These are phyloP conservation scores for Aplidium turbinatum DNA, from an alignment of 23 tunicate species.

Conservation along the genomic window DNA sequence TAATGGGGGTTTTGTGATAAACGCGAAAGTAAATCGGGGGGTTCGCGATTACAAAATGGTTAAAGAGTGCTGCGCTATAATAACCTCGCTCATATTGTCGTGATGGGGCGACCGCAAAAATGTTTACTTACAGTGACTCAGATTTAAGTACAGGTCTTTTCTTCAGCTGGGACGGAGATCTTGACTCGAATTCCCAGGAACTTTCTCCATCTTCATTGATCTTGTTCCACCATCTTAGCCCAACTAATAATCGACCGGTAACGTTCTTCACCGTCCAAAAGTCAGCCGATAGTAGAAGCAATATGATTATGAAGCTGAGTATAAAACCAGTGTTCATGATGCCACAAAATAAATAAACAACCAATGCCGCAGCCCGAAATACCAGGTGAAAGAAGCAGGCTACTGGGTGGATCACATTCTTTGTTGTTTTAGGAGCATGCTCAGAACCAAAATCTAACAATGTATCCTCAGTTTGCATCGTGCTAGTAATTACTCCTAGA, in stretches of 20 bases:
- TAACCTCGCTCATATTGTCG: no score
- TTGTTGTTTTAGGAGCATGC: slow-evolving; percentile 56
- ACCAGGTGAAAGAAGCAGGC: slow-evolving; percentile 79
- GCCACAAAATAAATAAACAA: slow-evolving; percentile 78
- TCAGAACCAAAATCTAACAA: slow-evolving; percentile 88
- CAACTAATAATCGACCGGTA: slow-evolving; percentile 86
- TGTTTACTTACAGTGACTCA: slow-evolving; percentile 76
- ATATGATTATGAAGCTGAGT: slow-evolving; percentile 77
- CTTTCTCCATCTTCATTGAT: slow-evolving; percentile 88
- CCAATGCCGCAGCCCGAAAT: slow-evolving; percentile 67
- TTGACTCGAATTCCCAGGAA: slow-evolving; percentile 77
- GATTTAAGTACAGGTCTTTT: slow-evolving; percentile 66
- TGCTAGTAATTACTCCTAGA: background rate
- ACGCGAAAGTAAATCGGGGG: no score
- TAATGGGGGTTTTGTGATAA: no score
- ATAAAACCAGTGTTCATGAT: slow-evolving; percentile 65
- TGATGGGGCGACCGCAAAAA: no score
- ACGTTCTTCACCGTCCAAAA: slow-evolving; percentile 94
- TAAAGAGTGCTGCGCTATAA: no score
- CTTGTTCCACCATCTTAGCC: slow-evolving; percentile 88
- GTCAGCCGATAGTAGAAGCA: slow-evolving; percentile 76
- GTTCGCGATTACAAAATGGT: no score
- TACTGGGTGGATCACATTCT: slow-evolving; percentile 69
- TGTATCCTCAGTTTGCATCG: slow-evolving; percentile 54
- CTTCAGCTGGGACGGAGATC: slow-evolving; percentile 57